Conservation (phyloP, 2,113 vertebrate species). For the Xenopus laevis region DNA sequence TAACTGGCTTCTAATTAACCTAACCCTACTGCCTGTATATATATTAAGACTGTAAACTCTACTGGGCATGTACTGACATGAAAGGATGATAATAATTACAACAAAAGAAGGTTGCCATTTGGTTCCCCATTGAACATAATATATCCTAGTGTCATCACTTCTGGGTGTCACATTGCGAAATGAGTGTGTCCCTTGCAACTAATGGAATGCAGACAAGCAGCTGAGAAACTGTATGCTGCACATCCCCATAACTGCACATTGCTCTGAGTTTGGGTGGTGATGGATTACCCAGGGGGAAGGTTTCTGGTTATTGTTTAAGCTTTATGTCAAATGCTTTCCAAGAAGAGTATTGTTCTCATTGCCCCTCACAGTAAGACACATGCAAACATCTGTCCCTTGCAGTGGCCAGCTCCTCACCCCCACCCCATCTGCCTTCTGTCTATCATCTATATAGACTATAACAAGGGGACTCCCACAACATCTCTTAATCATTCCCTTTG, state of each 20-base stretch:
- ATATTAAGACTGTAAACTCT: too few species aligned
- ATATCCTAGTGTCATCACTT: too few species aligned
- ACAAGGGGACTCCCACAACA: background rate
- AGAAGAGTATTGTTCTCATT: conserved; percentile 6
- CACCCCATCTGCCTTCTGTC: background rate
- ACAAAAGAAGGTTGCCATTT: too few species aligned
- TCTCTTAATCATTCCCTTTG: background rate
- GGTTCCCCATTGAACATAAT: too few species aligned
- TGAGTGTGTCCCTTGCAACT: background rate
- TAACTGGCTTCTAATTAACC: too few species aligned
- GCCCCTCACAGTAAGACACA: background rate
- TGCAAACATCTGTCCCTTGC: conserved; percentile 24
- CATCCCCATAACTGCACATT: background rate
- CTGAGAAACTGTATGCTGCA: too few species aligned
- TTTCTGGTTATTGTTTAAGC: background rate
- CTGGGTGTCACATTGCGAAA: too few species aligned
- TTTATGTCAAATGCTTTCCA: background rate
- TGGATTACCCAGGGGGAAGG: background rate
- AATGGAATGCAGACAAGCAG: too few species aligned
- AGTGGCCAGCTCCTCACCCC: background rate
- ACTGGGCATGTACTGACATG: too few species aligned
- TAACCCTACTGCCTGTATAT: too few species aligned
- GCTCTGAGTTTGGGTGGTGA: background rate
- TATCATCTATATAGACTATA: background rate
- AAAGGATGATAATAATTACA: too few species aligned